Evolutionary conservation across 1,140 invertebrate species (phyloP), one percentile per base, ranked within the genome.

Genomic region (Drosophila insularis): DNA sequence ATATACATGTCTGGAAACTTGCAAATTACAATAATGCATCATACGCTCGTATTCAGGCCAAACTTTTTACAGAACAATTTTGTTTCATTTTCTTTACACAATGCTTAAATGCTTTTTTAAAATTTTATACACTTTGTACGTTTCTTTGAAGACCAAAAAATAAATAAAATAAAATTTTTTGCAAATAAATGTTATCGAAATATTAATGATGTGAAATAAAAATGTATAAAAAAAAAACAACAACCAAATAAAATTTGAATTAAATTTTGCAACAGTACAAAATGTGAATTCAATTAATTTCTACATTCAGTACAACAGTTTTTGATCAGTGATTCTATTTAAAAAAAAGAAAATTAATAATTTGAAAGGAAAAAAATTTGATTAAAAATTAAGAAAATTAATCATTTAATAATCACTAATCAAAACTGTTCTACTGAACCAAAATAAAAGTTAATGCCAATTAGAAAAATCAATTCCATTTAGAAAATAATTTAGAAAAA

Each of bases 11-110:
- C 50, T 76, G 73, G 56, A 65, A 81, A 86, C 84, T 86, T 86
- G 82, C 82, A 86, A 78, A 79, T 82, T 87, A 87, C 79, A 87
- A 69, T 82, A 72, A 87, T 58, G 74, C 71, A 87, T 87, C 78
- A 37, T 13, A 37, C 35, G 3, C 32, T 35, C 35, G 35, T 37
- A 37, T 69, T 73, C 82, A 71, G 69, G 79, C 55, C 72, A 71
- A 63, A 72, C 61, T 78, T 78, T 81, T 37, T 85, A 85, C 81
- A 84, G 60, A 40, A 68, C 4, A 5, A 43, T 19, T 62, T 50
- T 62, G 14, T 39, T 66, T 4, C 8, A 5, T 50, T 67, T 23
- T 27, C n/a, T 55, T 67, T 74, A 31, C 19, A 59, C 14, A 35
- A 61, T 72, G 68, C 59, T 80, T 72, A 68, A 72, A 76, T 67